Conservation (phyloP, 2,113 vertebrate species). For the Neodon shergylaensis region DNA sequence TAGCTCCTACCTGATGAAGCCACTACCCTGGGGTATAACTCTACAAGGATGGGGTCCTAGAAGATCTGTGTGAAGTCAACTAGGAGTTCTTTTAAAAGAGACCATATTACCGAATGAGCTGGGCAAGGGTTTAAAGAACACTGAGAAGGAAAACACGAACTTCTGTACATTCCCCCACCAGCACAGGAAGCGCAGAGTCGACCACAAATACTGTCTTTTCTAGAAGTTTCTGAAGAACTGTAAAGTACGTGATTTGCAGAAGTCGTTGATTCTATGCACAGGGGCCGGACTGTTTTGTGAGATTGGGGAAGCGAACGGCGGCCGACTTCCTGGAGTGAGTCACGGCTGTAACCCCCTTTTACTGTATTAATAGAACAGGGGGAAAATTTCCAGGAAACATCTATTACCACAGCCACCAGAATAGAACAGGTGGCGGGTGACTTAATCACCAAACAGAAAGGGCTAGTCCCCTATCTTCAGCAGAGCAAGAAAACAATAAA, state of each 20-base stretch:
- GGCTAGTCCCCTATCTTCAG: constrained; percentile 69
- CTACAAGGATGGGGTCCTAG: constrained; percentile 8
- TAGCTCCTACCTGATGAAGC: not conserved
- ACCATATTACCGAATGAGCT: not conserved
- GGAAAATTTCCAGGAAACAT: constrained; percentile 90
- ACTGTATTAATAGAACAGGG: constrained; percentile 85
- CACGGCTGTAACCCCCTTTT: constrained; percentile 79
- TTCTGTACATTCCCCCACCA: constrained; percentile 41
- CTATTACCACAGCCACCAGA: constrained; percentile 85
- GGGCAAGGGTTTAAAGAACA: constrained; percentile 61
- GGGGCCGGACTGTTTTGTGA: constrained; percentile 76
- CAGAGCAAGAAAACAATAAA: constrained; percentile 70
- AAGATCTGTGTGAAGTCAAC: constrained; percentile 63
- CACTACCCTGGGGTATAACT: not conserved
- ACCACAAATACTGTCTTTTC: constrained; percentile 77
- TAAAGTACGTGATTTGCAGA: constrained; percentile 84
- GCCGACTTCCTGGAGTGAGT: constrained; percentile 88
- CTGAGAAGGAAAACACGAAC: constrained; percentile 55
- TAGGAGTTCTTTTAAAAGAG: not conserved
- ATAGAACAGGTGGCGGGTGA: constrained; percentile 83
- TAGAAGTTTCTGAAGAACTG: constrained; percentile 79
- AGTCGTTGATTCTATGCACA: constrained; percentile 76
- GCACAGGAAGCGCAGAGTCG: constrained; percentile 60
- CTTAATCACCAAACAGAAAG: constrained; percentile 82
- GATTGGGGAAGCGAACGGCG: constrained; percentile 83